These are phyloP conservation scores for Aegithalos caudatus DNA, from an alignment of 2,113 vertebrate genomes.

Conservation along the genomic window DNA sequence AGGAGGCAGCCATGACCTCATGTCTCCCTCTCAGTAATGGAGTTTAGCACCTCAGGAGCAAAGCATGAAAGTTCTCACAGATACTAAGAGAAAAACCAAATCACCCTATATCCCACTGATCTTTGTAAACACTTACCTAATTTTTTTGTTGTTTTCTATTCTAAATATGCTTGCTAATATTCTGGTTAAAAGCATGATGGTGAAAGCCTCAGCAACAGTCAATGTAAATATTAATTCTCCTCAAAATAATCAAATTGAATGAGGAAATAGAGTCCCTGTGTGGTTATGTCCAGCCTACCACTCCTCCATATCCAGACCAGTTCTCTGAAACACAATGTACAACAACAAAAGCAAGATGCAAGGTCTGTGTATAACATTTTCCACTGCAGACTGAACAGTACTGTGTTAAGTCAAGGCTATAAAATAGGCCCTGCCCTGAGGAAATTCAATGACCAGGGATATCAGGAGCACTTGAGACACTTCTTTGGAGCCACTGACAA, in stretches of 20 bases:
- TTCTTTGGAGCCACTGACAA: neutral
- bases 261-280: neutral
- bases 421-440: neutral
- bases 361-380: neutral
- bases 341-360: neutral
- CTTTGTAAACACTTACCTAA: neutral
- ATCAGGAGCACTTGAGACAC: accelerated
- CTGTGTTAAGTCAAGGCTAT: neutral
- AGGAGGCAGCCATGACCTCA: neutral
- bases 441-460: neutral
- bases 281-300: neutral
- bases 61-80: neutral
- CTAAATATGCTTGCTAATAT: neutral
- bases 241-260: neutral
- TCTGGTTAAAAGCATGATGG: neutral
- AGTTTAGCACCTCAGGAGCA: neutral
- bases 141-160: neutral
- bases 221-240: neutral
- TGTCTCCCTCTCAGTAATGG: neutral
- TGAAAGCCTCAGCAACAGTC: neutral
- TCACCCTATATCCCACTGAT: neutral
- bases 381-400: neutral
- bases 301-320: neutral
- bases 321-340: neutral
- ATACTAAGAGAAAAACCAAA: neutral